phyloP scores from a whole-genome alignment of 2,888 invertebrate species.

The Meandrusa payeni region DNA sequence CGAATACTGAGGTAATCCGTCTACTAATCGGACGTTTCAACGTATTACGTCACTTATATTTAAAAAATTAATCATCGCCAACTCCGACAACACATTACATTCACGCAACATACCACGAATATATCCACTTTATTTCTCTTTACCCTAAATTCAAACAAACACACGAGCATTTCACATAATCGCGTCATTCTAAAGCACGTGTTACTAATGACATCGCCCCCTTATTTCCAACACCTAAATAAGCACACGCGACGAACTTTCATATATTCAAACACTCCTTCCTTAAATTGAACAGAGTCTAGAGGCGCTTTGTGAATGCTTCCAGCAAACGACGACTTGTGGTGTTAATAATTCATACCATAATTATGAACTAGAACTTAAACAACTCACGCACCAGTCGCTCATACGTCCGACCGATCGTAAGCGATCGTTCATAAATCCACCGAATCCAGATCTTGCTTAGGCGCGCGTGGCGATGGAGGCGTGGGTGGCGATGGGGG shows the following conservation, averaged over 20 bases:
- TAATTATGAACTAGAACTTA: too few species aligned
- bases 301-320: too few species aligned
- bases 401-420: too few species aligned
- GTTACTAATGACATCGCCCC: not conserved
- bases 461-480: slow-evolving; percentile 82
- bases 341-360: too few species aligned
- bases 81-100: slow-evolving; percentile 1
- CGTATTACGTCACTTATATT: slow-evolving; percentile 3
- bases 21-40: not conserved
- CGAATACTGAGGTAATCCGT: slow-evolving; percentile 23
- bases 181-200: slow-evolving; percentile 1
- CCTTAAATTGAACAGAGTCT: too few species aligned
- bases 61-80: not conserved
- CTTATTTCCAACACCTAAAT: not conserved
- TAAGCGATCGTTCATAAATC: slow-evolving; percentile 77
- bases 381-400: too few species aligned
- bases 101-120: not conserved
- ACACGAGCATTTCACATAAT: not conserved
- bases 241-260: slow-evolving; percentile 3
- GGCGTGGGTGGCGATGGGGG: slow-evolving; percentile 31
- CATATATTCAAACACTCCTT: too few species aligned
- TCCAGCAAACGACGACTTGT: too few species aligned
- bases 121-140: too few species aligned
- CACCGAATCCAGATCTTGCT: slow-evolving; percentile 87
- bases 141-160: too few species aligned